Base-by-base conservation (phyloP, 2,888 invertebrate species). In the Lutraria lutraria region DNA sequence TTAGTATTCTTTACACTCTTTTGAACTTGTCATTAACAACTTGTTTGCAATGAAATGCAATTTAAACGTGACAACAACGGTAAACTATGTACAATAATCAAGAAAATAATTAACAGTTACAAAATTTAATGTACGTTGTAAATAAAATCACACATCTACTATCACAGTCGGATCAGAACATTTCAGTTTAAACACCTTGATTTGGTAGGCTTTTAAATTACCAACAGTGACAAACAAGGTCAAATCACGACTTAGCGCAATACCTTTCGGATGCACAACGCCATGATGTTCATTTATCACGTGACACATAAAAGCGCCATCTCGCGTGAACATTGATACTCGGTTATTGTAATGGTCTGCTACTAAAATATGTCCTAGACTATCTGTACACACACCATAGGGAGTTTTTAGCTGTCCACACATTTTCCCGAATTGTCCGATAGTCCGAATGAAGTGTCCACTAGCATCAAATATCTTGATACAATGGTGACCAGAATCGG, bases 401-500 rank as follows among this genome's bases (percentile, higher is more conserved):
- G 97, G 97, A 52, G 96, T 97, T 92, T 97, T 97, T 86, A 97
- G 96, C 88, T 97, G 96, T 12, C 97, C 97, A 84, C 96, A 96
- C 0, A 95, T 96, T 87, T 96, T 96, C 13, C 97, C 97, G 88
- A 96, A 96, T 21, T 96, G 95, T 0, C 97, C 97, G 90, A 97
- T 97, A 86, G 96, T 95, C 88, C 96, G 96, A 83, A 97, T 90
- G 90, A 96, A 97, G 60, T 96, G 95, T 10, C 97, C 97, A 60
- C 96, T 96, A 1, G 89, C 81, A 88, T 97, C 97, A 93, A 97
- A 97, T 21, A 95, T 90, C 94, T 97, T 97, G 54, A 97, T 95
- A 86, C 96, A 96, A 93, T 97, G 97, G 93, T 97, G 97, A 92
- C 97, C 97, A 90, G 97, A 97, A 94, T 97, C 97, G 6, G 97